Conservation (phyloP, 2,113 vertebrate species). For the Cinclus cinclus region DNA sequence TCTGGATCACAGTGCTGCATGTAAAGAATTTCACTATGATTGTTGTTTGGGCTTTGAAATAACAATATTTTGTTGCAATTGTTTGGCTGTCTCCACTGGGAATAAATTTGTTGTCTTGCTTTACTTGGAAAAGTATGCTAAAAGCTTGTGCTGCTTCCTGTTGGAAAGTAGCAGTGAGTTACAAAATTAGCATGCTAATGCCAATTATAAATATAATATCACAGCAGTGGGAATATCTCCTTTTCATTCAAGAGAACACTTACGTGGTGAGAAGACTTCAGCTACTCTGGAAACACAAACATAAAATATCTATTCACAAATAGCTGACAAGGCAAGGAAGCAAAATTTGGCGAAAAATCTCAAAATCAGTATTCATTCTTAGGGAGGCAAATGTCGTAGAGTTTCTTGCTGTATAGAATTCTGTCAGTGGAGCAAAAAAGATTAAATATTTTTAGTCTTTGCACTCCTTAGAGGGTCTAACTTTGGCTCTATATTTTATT, state of each 20-base stretch:
- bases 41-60: slow-evolving; percentile 29
- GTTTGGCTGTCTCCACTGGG: slow-evolving; percentile 35
- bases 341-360: background rate
- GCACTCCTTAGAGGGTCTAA: background rate
- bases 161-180: slow-evolving; percentile 46
- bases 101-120: slow-evolving; percentile 48
- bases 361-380: background rate
- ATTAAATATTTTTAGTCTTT: slow-evolving; percentile 30
- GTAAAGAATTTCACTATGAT: background rate
- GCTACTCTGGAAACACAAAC: background rate
- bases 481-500: background rate
- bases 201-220: slow-evolving; percentile 37
- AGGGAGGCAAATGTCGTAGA: background rate
- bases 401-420: background rate
- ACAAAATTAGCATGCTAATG: slow-evolving; percentile 49
- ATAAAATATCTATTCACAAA: background rate
- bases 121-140: slow-evolving; percentile 28
- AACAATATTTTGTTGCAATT: slow-evolving; percentile 30
- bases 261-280: slow-evolving; percentile 8
- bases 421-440: background rate
- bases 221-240: background rate
- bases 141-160: slow-evolving; percentile 36
- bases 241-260: background rate
- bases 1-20: background rate
- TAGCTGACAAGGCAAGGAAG: slow-evolving; percentile 10